Evolutionary conservation across 2,888 invertebrate genomes (phyloP).

Genomic region (Drosophila suboccidentalis): DNA sequence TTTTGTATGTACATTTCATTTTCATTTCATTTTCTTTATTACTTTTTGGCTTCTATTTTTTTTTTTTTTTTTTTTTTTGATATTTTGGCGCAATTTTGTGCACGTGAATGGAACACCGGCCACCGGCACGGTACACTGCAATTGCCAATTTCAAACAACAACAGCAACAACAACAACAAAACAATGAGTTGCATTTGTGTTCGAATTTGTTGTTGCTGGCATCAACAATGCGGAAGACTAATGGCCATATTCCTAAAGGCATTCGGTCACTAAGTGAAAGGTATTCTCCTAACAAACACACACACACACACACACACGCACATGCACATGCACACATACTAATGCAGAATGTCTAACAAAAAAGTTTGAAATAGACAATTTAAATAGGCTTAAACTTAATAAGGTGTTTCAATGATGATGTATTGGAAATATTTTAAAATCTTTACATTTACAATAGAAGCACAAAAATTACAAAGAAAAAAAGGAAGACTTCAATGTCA

Average conservation of each 20-base stretch:
- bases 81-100: constrained; percentile 66
- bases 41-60: constrained; percentile 25
- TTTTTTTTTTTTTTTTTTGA: constrained; percentile 2
- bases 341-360: not conserved
- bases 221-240: constrained; percentile 58
- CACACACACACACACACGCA: not conserved
- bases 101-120: constrained; percentile 66
- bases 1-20: constrained; percentile 1
- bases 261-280: constrained; percentile 60
- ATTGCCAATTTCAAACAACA: constrained; percentile 44
- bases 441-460: no score
- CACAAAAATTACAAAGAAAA: no score
- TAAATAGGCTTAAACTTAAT: no score
- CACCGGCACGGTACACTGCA: constrained; percentile 61
- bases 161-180: constrained; percentile 12
- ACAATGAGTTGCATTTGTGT: constrained; percentile 53
- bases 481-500: no score
- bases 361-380: no score
- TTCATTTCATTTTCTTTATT: constrained; percentile 43
- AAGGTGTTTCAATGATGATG: no score
- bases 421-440: no score
- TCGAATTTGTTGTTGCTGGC: constrained; percentile 18
- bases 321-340: not conserved
- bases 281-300: constrained; percentile 15
- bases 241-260: constrained; percentile 47